Evolutionary conservation across 2,797 vertebrate species (phyloP).

Genomic region (Masticophis lateralis): DNA sequence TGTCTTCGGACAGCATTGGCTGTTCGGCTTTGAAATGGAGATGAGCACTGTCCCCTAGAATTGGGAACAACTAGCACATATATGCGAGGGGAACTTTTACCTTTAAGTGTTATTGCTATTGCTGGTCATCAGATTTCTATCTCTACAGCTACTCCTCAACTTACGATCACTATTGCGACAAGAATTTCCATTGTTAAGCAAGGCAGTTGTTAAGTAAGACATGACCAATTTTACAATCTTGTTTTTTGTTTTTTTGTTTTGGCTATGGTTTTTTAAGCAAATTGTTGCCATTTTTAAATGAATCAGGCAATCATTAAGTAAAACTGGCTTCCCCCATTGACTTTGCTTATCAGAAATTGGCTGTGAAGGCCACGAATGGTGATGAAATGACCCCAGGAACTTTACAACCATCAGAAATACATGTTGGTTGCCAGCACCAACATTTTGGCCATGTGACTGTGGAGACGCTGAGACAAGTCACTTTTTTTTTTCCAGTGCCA

Average conservation of each 20-base stretch:
- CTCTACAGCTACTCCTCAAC: background rate
- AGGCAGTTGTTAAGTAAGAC: no score
- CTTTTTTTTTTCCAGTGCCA: background rate
- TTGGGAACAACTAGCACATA: no score
- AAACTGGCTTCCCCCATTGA: background rate
- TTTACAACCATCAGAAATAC: background rate
- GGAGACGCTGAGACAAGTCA: background rate
- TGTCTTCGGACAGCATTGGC: no score
- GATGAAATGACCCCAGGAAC: background rate
- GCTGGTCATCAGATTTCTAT: background rate
- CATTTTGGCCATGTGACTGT: background rate
- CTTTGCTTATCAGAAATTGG: background rate
- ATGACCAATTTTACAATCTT: no score
- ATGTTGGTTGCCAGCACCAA: background rate
- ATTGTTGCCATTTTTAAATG: background rate
- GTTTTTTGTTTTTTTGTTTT: no score
- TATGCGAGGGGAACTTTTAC: no score
- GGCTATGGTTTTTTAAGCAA: background rate
- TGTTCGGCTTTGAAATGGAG: no score
- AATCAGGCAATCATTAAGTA: background rate
- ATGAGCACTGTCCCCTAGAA: no score
- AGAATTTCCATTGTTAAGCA: no score
- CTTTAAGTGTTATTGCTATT: background rate
- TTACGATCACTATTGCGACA: no score
- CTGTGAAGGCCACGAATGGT: background rate